Evolutionary conservation across 2,113 vertebrate species (phyloP).

Genomic region (Pluvialis apricaria): DNA sequence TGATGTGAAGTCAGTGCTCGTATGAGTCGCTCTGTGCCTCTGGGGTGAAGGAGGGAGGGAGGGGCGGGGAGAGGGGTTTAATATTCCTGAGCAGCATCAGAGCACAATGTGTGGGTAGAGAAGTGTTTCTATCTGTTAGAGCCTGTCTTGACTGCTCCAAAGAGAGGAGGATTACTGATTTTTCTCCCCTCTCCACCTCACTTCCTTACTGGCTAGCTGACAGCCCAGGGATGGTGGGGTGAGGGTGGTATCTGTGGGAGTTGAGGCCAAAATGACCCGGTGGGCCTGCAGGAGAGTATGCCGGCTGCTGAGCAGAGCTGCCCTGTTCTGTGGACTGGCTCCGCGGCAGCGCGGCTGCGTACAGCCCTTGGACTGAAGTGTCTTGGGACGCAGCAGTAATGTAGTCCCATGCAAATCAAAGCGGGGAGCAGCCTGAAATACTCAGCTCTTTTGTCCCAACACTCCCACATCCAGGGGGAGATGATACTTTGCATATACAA

Average conservation of each 20-base stretch:
- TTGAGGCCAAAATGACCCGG: not conserved
- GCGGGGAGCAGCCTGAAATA: not conserved
- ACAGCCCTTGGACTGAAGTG: fast-evolving
- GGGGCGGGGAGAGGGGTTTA: not conserved
- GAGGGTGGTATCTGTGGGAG: not conserved
- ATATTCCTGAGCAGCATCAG: not conserved
- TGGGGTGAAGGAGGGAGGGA: not conserved
- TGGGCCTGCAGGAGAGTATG: too few species aligned
- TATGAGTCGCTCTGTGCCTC: not conserved
- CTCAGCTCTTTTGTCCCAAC: not conserved
- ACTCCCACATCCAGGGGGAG: not conserved
- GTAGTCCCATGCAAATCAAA: not conserved
- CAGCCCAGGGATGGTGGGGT: not conserved
- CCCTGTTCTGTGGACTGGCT: not conserved
- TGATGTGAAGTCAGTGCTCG: not conserved
- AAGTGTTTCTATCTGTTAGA: not conserved
- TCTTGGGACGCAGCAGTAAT: not conserved
- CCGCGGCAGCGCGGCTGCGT: fast-evolving
- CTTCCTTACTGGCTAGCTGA: not conserved
- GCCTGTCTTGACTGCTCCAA: not conserved
- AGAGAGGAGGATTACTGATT: not conserved
- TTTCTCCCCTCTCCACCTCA: not conserved
- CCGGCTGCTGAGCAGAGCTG: not conserved
- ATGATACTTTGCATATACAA: not conserved
- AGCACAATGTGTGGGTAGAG: not conserved